Evolutionary conservation across 2,797 vertebrate genomes (phyloP), one percentile per base, ranked within the genome.

Genomic region (Helarctos malayanus): DNA sequence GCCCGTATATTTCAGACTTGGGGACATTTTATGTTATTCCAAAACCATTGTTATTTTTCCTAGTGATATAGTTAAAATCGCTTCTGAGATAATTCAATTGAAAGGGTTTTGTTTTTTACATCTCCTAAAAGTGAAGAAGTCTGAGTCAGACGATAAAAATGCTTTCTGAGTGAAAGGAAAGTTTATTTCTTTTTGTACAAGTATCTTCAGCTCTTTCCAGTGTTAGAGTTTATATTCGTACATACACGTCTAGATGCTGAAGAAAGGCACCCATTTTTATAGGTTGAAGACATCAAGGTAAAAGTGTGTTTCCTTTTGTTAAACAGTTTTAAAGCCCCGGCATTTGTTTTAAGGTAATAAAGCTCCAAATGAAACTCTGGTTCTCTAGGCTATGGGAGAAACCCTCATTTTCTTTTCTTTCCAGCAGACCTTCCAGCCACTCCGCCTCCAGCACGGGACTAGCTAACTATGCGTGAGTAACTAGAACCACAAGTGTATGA

Each of bases 131-230:
- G 21, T 57, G 54, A 95, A 93, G 81, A 45, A 82, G 21, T 78
- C 84, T 83, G 47, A 95, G 82, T 41, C 91, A 92, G 94, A 84
- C 41, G n/a, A 65, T 80, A 96, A 95, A 75, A 95, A 91, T 47
- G 57, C 12, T 65, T 29, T 94, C 89, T 52, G 79, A 69, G 91
- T 47, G 29, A 87, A 83, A 92, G 57, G 41, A 45, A 89, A 80
- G 35, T 68, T 96, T 86, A 49, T 69, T 79, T 95, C 71, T 81
- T 83, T 93, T 54, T 93, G 61, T 56, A 81, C 76, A 68, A 79
- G 61, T 79, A 57, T 73, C 88, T 80, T 78, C 59, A 65, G 41
- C 57, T 86, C 91, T 91, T 83, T 94, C 32, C 63, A 32, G n/a
- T 23, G 96, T 96, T 87, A 91, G 0, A 68, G 65, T 83, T 90